Evolutionary conservation across 1,140 invertebrate genomes (phyloP), one percentile per base, ranked within the genome.

Genomic region (Berghia stephanieae): DNA sequence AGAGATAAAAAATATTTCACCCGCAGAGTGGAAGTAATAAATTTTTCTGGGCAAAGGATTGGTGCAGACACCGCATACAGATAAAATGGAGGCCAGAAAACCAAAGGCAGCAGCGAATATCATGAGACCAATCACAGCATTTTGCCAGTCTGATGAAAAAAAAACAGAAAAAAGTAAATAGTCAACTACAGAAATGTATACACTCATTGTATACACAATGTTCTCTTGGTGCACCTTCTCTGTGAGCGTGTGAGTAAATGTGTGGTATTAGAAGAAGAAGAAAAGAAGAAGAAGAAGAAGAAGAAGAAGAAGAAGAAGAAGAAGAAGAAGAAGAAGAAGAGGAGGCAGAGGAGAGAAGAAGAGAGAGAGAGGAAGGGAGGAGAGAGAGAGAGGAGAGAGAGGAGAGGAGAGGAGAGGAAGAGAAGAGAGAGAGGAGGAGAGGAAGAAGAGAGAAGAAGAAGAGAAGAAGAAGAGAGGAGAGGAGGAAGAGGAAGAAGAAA

Each of bases 1-100:
- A 83, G 83, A 88, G 27, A 89, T 84, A 63, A 89, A 81, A 78
- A 87, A 89, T 60, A 89, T 88, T 80, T 89, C 88, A 16, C 87
- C 88, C 18, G 88, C 85, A 0, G 88, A 89, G 80, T 89, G 88
- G 82, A 86, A 89, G 80, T 88, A 89, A 79, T 89, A 89, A 52
- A 89, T 87, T 79, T 88, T 89, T 78, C 83, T 86, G 55, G 87
- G 83, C 67, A 89, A 78, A 1, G 85, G 83, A 1, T 82, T 84
- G 0, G 86, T 86, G 78, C 85, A 86, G 3, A 88, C 86, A 18
- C 88, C 88, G 60, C 83, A 85, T 0, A 87, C 83, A 18, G 87
- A 85, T 10, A 89, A 80, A 13, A 87, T 80, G 21, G 87, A 82
- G 6, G 87, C 88, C 10, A 88, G 71, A 78, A 86, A 83, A 6